phyloP scores from a whole-genome alignment of 2,888 invertebrate species.

The Scaeva pyrastri region DNA sequence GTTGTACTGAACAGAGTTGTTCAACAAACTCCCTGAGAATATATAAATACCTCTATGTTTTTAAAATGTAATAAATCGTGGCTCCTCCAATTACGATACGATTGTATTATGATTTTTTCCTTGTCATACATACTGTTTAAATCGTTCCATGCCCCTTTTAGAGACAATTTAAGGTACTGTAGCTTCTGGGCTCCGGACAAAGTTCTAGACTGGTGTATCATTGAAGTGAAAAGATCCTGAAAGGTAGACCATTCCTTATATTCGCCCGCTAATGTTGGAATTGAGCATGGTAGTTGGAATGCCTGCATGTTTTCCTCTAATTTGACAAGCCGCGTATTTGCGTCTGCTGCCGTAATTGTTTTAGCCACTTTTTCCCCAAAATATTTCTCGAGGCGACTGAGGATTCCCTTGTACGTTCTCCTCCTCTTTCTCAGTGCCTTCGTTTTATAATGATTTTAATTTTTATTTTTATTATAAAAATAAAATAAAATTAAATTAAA shows the following conservation, averaged over 20 bases:
- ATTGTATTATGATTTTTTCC: conserved; percentile 9
- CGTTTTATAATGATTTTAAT: no score
- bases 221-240: conserved; percentile 17
- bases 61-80: background rate
- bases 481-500: no score
- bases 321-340: no score
- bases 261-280: conserved; percentile 6
- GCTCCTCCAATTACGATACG: conserved; percentile 13
- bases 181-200: conserved; percentile 12
- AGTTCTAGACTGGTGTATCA: conserved; percentile 12
- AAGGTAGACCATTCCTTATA: conserved; percentile 19
- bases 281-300: background rate
- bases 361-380: no score
- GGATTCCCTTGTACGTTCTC: background rate
- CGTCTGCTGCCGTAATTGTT: no score
- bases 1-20: background rate
- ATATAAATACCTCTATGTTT: no score
- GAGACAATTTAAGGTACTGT: conserved; percentile 15
- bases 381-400: background rate
- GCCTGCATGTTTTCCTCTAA: no score
- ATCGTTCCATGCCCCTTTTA: conserved; percentile 21
- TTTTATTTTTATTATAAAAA: no score
- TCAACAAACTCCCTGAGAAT: no score
- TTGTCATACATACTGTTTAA: conserved; percentile 24
- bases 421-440: background rate